Conservation (phyloP, 2,888 invertebrate species). For the Rhagonycha lutea region DNA sequence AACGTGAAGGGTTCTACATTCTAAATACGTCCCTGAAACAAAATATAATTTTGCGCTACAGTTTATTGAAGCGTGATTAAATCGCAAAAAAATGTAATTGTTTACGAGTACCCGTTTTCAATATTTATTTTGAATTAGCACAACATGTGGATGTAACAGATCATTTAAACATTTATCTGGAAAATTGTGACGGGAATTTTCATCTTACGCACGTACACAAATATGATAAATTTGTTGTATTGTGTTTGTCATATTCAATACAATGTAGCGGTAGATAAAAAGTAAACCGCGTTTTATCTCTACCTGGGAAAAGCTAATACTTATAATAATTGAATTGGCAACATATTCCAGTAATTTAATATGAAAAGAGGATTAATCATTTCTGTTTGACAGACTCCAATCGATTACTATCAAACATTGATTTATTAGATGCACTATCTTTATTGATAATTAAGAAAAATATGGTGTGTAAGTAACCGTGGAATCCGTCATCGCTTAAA, state of each 20-base stretch:
- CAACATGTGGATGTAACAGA: background rate
- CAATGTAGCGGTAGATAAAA: background rate
- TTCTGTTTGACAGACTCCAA: background rate
- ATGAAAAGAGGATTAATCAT: constrained; percentile 3
- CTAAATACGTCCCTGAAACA: background rate
- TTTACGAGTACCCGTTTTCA: background rate
- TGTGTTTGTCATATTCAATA: background rate
- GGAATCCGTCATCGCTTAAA: background rate
- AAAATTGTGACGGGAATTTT: background rate
- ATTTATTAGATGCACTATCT: background rate
- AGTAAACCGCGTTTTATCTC: background rate
- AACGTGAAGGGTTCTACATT: background rate
- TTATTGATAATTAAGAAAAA: background rate
- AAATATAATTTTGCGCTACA: background rate
- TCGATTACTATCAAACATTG: background rate
- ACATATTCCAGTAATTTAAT: background rate
- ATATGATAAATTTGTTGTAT: background rate
- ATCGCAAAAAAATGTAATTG: background rate
- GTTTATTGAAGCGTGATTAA: background rate
- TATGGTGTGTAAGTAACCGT: background rate
- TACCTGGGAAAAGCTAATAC: constrained; percentile 5
- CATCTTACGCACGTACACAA: background rate
- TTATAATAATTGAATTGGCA: background rate
- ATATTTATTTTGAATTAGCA: background rate
- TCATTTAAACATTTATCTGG: background rate